Base-by-base conservation (phyloP, 2,113 vertebrate species). In the Lepidothrix coronata region DNA sequence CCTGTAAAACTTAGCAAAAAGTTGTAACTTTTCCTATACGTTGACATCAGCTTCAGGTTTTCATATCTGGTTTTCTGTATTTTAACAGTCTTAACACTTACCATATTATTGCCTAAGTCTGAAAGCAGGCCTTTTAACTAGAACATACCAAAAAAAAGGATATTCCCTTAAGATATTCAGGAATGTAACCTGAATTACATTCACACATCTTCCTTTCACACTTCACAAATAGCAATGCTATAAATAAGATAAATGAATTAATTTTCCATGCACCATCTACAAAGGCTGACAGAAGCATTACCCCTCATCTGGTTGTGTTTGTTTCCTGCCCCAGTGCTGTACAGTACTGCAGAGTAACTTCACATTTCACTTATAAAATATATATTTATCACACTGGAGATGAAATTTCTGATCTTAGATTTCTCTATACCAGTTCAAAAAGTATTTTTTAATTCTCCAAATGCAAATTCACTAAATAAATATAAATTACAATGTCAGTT, bases 131-230 rank as follows among this genome's bases (percentile, higher is more conserved):
- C 7, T 49, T 43, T 52, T 72, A 85, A 74, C 17, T 31, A 67
- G 33, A 91, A 76, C 2, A 0, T 31, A 59, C 1, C 1, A 1
- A 51, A n/a, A 48, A 21, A 52, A 57, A 20, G 0, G 35, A 8
- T 23, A 37, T 8, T 66, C 19, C 37, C 11, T 33, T 33, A 79
- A 20, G 27, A 20, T 28, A 52, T 52, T 28, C 51, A 52, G 25
- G 51, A 52, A 52, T 52, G 14, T 68, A 85, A 57, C 9, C 22
- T 24, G 14, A 71, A 28, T 51, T 67, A 77, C 23, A 58, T 84
- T 39, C 30, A 85, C 8, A 65, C 12, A 82, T 25, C 14, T 37
- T 74, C 31, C 15, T 31, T 48, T 85, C 61, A 79, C 3, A 6
- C 24, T 44, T 65, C 62, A 80, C 11, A 43, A 70, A 63, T 19